Conservation (phyloP, 2,888 invertebrate species). For the Rambutsinella grinnellia region DNA sequence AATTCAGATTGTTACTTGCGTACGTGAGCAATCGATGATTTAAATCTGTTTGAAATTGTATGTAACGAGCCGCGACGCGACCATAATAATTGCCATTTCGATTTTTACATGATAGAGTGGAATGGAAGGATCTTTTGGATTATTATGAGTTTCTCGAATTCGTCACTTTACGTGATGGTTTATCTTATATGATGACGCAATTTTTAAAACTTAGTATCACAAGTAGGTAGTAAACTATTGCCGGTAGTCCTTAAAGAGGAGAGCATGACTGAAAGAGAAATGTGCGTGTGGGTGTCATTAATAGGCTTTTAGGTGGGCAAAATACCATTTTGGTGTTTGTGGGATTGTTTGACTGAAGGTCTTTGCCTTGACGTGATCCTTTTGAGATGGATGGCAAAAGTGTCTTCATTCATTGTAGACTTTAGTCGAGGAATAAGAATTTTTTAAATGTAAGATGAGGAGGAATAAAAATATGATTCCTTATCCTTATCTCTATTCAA, state of each 20-base stretch:
- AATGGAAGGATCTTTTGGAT: no score
- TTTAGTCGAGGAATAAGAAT: background rate
- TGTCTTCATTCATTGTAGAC: background rate
- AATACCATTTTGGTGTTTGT: conserved; percentile 19
- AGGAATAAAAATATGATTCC: background rate
- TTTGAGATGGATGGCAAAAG: conserved; percentile 27
- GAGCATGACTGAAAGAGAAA: conserved; percentile 15
- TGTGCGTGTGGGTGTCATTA: conserved; percentile 40
- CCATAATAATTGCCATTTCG: no score
- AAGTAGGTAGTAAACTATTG: no score
- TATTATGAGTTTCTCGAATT: no score
- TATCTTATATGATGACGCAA: no score
- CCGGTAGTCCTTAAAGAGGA: background rate
- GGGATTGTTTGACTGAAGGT: conserved; percentile 12
- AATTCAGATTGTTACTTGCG: no score
- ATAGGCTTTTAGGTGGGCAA: conserved; percentile 34
- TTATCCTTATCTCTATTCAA: background rate
- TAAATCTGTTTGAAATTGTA: no score
- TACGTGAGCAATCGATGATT: no score
- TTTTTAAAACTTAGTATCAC: no score
- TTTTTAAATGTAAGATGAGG: background rate
- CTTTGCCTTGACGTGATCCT: background rate
- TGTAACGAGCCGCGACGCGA: no score
- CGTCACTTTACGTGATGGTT: no score
- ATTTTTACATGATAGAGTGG: no score